Percentiles rank a stretch among this genome's conserved stretches.
phyloP scores from a whole-genome alignment of 2,888 invertebrate species.

The Melinaea menophilus region DNA sequence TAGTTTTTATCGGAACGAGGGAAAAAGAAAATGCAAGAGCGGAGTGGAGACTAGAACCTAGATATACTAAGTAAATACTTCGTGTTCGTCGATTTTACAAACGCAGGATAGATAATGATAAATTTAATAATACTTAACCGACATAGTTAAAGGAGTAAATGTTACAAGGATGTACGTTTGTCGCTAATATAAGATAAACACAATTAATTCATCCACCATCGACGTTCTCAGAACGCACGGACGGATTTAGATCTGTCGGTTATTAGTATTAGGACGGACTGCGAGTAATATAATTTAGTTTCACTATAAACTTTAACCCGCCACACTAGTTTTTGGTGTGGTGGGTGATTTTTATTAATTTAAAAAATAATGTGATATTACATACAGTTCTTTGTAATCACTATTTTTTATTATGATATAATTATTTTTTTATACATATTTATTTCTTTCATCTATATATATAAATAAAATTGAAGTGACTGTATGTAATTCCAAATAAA shows the following conservation, averaged over 20 bases:
- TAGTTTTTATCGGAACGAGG: slow-evolving; percentile 59
- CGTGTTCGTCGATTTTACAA: background rate
- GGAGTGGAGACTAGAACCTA: slow-evolving; percentile 37
- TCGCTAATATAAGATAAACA: slow-evolving; percentile 3
- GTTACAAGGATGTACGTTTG: background rate
- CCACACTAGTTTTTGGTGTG: too few species aligned
- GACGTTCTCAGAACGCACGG: slow-evolving; percentile 37
- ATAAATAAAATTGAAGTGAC: too few species aligned
- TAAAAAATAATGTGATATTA: too few species aligned
- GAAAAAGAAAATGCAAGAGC: slow-evolving; percentile 64
- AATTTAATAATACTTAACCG: background rate
- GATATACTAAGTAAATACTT: slow-evolving; percentile 14
- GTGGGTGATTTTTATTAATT: too few species aligned
- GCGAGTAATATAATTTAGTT: too few species aligned
- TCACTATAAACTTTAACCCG: background rate
- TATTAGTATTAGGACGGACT: slow-evolving; percentile 26
- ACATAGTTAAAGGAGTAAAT: background rate
- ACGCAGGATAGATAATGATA: background rate
- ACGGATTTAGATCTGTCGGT: slow-evolving; percentile 34
- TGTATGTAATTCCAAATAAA: too few species aligned
- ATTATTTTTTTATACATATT: too few species aligned
- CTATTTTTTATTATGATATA: too few species aligned
- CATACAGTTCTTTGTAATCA: too few species aligned
- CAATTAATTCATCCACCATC: slow-evolving; percentile 56
- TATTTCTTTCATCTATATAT: too few species aligned